Evolutionary conservation across 1,140 invertebrate species (phyloP), one percentile per base, ranked within the genome.

Genomic region (Ips typographus): DNA sequence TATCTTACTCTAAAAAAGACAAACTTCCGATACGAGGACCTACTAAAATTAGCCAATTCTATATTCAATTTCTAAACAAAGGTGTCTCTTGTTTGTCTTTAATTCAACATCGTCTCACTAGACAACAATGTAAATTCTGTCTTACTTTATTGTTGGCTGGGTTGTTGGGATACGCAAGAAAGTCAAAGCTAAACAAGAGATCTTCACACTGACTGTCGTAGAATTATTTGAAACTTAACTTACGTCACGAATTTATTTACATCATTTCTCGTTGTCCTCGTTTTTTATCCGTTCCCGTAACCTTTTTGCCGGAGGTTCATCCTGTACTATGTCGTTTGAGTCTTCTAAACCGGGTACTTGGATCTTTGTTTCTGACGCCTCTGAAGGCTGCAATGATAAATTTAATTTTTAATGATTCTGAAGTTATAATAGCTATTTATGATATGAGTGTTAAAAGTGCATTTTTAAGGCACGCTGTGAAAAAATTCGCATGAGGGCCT

Each of bases 311-410:
- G 84, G 83, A 1, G 84, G 84, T 71, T 85, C 84, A 4, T 80
- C 80, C 8, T 76, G 62, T 43, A 89, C 8, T 6, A 37, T 56
- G 8, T 6, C 7, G 8, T 55, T 88, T 43, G 47, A 44, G 22
- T 89, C 88, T 70, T 88, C 88, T 59, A 90, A 82, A 5, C 88
- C 88, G 47, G 89, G 89, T 65, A 90, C 82, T 78, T 89, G 87
- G 73, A 90, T 90, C 79, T 89, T 88, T 22, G 89, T 90, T 72
- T 90, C 89, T 1, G 89, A 90, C 38, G 89, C 89, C 83, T 90
- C 88, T n/a, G 88, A 88, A 44, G 89, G 89, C 89, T 91, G 82
- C 4, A 71, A 22, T 22, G 22, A 22, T 22, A 22, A 22, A 22
- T 22, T 22, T 22, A 22, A 22, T 22, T 22, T 22, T 22, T 22